Conservation (phyloP, 2,797 vertebrate genomes). For the Hybognathus amarus region DNA sequence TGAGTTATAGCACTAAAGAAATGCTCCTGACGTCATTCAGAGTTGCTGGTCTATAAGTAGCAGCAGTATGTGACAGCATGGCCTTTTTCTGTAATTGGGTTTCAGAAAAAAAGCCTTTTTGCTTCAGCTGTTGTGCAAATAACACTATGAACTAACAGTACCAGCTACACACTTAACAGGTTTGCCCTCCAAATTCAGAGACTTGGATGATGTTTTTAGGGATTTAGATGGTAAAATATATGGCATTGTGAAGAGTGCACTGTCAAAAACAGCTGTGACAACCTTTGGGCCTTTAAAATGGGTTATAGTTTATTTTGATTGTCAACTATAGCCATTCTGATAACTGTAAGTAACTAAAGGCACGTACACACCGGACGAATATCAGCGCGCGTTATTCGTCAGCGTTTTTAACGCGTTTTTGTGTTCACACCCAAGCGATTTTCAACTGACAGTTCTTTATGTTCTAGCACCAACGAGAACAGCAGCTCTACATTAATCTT, state of each 20-base stretch:
- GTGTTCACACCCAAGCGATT: no score
- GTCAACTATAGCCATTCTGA: background rate
- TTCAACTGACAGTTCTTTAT: no score
- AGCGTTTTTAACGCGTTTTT: no score
- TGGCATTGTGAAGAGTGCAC: no score
- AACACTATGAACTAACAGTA: background rate
- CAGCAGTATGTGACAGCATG: background rate
- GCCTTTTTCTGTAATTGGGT: background rate
- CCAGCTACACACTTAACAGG: background rate
- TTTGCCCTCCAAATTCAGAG: background rate
- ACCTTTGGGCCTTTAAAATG: background rate
- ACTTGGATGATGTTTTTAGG: background rate
- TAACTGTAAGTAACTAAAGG: background rate
- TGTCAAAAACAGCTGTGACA: background rate
- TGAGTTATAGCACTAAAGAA: background rate
- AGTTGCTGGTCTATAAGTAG: constrained; percentile 9
- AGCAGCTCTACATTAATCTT: no score
- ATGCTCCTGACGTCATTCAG: background rate
- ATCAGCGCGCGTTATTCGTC: no score
- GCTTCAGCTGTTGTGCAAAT: background rate
- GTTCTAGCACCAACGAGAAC: no score
- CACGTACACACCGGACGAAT: no score
- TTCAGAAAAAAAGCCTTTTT: background rate
- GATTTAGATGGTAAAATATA: background rate
- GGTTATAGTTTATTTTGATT: background rate